Percentiles rank a stretch among this genome's conserved stretches.
phyloP scores from a whole-genome alignment of 2,113 vertebrate genomes.

The Mormyrus lacerda region DNA sequence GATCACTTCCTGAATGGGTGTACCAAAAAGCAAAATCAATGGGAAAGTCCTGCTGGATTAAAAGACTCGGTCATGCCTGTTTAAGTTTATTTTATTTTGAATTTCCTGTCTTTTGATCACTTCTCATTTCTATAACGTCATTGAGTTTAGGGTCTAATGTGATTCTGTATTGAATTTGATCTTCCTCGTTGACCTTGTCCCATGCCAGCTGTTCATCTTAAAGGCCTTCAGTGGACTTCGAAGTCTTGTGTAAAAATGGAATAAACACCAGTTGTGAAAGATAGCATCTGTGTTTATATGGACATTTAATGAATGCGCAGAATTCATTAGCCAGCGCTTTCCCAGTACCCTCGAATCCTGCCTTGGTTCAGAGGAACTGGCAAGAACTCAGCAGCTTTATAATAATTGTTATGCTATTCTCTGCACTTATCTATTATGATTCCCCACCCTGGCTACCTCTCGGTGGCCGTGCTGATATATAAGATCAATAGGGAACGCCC shows the following conservation, averaged over 20 bases:
- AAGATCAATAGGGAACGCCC: conserved; percentile 18
- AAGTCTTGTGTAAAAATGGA: neutral
- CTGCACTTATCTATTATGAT: conserved; percentile 15
- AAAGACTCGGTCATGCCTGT: neutral
- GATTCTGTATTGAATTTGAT: neutral
- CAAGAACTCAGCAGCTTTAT: conserved; percentile 13
- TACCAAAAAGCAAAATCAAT: neutral
- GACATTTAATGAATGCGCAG: neutral
- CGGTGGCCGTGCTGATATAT: neutral
- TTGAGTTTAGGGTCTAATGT: neutral
- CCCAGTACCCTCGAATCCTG: neutral
- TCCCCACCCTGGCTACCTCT: conserved; percentile 9
- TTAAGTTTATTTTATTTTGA: neutral
- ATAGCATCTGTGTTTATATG: conserved; percentile 15
- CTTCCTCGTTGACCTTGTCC: neutral
- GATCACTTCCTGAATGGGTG: neutral
- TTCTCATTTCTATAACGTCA: neutral
- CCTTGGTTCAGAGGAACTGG: neutral
- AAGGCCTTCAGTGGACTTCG: neutral
- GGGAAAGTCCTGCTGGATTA: neutral
- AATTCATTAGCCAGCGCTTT: neutral
- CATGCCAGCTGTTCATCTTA: conserved; percentile 3
- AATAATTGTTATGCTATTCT: conserved; percentile 20
- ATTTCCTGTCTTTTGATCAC: neutral
- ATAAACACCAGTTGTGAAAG: neutral